phyloP scores from a whole-genome alignment of 2,113 vertebrate genomes.

The Spermophilus dauricus region DNA sequence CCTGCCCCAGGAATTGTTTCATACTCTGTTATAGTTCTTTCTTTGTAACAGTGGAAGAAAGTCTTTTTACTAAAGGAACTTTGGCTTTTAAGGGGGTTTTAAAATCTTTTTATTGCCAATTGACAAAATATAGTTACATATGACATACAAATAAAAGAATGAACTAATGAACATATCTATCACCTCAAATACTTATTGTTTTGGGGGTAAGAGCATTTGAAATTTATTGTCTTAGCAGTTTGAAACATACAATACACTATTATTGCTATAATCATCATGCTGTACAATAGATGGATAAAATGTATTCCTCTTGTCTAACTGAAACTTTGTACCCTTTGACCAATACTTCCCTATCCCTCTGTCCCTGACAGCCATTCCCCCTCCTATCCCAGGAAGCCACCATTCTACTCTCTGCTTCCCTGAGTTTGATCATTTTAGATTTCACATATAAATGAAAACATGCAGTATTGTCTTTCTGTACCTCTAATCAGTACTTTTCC shows the following conservation, averaged over 20 bases:
- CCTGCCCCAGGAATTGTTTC: no score
- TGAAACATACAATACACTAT: background rate
- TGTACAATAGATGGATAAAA: background rate
- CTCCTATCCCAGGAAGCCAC: background rate
- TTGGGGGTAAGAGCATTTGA: background rate
- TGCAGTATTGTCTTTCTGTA: background rate
- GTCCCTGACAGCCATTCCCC: background rate
- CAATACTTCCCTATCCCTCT: no score
- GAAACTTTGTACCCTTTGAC: background rate
- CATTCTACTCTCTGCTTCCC: background rate
- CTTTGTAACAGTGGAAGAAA: no score
- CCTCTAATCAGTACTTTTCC: background rate
- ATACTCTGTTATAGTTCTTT: no score
- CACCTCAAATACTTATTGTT: background rate
- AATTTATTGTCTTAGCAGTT: background rate
- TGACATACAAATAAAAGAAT: background rate
- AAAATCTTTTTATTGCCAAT: background rate
- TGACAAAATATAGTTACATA: background rate
- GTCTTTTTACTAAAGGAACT: background rate
- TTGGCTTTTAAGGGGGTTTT: background rate
- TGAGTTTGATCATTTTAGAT: background rate
- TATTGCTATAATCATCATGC: no score
- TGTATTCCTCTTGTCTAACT: no score
- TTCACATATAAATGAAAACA: background rate
- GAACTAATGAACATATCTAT: background rate